A percentile compares a stretch with the other conserved stretches of the same genome.
Conservation (phyloP, 2,888 invertebrate genomes). For the Dicyrtoma fusca region DNA sequence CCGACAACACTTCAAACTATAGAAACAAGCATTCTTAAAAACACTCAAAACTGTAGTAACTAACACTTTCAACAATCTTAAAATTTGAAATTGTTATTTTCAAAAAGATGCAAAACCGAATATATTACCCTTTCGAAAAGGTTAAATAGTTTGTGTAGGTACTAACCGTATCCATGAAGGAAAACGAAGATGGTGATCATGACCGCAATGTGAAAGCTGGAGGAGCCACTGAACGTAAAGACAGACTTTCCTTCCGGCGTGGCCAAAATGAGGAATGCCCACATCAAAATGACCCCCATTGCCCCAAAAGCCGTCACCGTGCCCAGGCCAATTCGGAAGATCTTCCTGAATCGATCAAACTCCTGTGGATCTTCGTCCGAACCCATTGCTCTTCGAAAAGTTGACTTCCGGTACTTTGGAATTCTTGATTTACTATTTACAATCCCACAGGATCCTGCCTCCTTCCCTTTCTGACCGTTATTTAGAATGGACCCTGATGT, state of each 20-base stretch:
- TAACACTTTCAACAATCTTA: neutral
- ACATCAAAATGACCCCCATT: slow-evolving; percentile 23
- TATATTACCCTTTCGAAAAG: neutral
- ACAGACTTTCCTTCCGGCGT: neutral
- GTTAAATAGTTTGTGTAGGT: neutral
- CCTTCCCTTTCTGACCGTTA: too few relatives aligned
- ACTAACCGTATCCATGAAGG: slow-evolving; percentile 54
- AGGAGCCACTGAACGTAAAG: slow-evolving; percentile 13
- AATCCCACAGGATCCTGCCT: too few relatives aligned
- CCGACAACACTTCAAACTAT: neutral
- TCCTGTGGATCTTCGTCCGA: slow-evolving; percentile 56
- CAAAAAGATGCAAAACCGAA: too few relatives aligned
- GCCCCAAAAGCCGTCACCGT: slow-evolving; percentile 6
- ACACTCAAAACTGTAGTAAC: neutral
- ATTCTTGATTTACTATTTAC: too few relatives aligned
- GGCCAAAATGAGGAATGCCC: slow-evolving; percentile 33
- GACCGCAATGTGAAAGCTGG: slow-evolving; percentile 52
- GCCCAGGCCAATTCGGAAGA: slow-evolving; percentile 44
- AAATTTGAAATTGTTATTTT: too few relatives aligned
- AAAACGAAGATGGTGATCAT: slow-evolving; percentile 55
- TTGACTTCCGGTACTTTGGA: too few relatives aligned
- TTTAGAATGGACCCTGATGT: too few relatives aligned
- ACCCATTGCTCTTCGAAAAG: too few relatives aligned
- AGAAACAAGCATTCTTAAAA: too few relatives aligned
- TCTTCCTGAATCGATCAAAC: slow-evolving; percentile 47